Evolutionary conservation across 2,797 vertebrate genomes (phyloP).

Genomic region (Chelon labrosus): DNA sequence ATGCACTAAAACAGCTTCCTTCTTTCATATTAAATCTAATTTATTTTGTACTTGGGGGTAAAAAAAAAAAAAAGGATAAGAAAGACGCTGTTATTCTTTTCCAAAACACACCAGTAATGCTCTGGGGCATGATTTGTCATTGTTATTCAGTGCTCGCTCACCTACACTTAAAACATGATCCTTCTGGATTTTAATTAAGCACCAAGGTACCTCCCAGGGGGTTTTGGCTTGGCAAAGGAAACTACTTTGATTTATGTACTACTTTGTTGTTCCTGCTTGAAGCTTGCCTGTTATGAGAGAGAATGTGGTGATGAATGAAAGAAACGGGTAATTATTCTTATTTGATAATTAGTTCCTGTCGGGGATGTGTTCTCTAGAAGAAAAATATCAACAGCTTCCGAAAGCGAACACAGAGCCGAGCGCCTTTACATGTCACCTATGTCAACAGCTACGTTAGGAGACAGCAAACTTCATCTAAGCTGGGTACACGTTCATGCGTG

Average conservation of each 20-base stretch:
- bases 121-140: constrained; percentile 85
- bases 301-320: constrained; percentile 79
- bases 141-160: constrained; percentile 87
- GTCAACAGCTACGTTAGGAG: constrained; percentile 26
- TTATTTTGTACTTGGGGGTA: constrained; percentile 61
- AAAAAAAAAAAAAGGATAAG: constrained; percentile 45
- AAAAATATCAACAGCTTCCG: constrained; percentile 61
- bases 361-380: constrained; percentile 72
- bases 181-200: constrained; percentile 91
- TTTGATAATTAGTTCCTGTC: constrained; percentile 86
- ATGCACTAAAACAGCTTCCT: constrained; percentile 40
- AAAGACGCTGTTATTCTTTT: constrained; percentile 73
- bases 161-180: constrained; percentile 90
- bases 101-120: constrained; percentile 82
- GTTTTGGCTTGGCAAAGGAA: constrained; percentile 84
- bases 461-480: neutral
- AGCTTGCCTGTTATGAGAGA: constrained; percentile 83
- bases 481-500: constrained; percentile 12
- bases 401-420: constrained; percentile 52
- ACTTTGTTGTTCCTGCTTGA: constrained; percentile 85
- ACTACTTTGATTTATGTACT: constrained; percentile 88
- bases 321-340: constrained; percentile 77
- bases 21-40: constrained; percentile 72
- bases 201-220: constrained; percentile 86
- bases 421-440: constrained; percentile 35